These are phyloP conservation scores for Chlorocebus sabaeus DNA, from an alignment of 2,113 vertebrate genomes.

Conservation along the genomic window DNA sequence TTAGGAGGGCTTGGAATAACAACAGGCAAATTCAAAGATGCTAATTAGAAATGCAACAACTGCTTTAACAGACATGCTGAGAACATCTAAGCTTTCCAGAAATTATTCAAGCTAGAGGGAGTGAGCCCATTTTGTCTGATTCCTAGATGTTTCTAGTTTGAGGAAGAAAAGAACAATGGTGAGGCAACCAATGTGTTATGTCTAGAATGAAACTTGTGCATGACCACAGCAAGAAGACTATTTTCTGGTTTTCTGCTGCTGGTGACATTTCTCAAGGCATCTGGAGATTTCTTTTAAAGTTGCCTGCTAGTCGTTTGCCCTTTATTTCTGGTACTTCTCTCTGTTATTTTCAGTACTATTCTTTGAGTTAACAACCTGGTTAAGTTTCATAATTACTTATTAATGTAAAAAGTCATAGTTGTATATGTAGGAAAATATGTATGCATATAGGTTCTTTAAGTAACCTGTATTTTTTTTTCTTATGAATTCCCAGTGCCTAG, in stretches of 20 bases:
- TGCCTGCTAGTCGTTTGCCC: not conserved
- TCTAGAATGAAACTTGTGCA: not conserved
- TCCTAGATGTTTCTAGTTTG: slow-evolving; percentile 48
- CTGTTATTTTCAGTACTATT: not conserved
- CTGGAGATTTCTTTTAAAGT: slow-evolving; percentile 31
- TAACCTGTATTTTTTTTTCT: not conserved
- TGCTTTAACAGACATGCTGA: slow-evolving; percentile 13
- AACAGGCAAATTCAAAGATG: slow-evolving; percentile 50
- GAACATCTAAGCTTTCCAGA: slow-evolving; percentile 34
- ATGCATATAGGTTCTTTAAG: not conserved
- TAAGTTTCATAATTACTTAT: slow-evolving; percentile 38
- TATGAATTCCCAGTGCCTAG: not conserved
- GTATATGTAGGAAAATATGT: not conserved
- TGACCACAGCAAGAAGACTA: not conserved
- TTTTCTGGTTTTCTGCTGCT: not conserved
- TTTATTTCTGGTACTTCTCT: not conserved
- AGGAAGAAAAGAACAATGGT: slow-evolving; percentile 15
- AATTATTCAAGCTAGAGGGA: slow-evolving; percentile 48
- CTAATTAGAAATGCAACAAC: slow-evolving; percentile 59
- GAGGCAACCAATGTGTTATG: not conserved
- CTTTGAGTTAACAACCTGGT: not conserved
- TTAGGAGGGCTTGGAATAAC: slow-evolving; percentile 39
- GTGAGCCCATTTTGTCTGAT: not conserved
- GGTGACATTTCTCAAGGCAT: slow-evolving; percentile 27
- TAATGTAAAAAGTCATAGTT: not conserved